Conservation (phyloP, 92 coral and sea anemone species). For the Micromussa lordhowensis region DNA sequence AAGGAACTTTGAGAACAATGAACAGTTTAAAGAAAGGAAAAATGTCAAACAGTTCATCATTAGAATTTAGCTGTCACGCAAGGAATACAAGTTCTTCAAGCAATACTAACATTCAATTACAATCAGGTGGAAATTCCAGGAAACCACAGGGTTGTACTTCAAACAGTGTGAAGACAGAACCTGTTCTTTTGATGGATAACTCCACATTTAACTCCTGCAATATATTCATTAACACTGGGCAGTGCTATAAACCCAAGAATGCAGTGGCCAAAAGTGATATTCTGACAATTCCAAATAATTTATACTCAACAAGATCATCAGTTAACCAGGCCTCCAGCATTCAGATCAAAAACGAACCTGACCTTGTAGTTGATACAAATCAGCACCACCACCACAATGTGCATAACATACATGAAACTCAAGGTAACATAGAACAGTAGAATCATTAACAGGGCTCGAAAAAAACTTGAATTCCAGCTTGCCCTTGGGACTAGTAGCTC, state of each 20-base stretch:
- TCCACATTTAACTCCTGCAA: background rate
- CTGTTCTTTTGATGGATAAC: background rate
- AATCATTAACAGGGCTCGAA: no score
- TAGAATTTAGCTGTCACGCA: background rate
- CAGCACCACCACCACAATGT: background rate
- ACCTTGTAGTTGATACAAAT: background rate
- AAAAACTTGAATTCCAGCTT: no score
- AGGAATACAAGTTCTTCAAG: background rate
- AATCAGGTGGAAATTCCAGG: background rate
- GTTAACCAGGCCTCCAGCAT: background rate
- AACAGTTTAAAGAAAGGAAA: conserved; percentile 8
- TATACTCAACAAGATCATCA: background rate
- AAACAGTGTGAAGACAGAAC: background rate
- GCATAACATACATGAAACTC: background rate
- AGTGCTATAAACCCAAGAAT: background rate
- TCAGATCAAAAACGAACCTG: background rate
- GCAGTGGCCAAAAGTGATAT: background rate
- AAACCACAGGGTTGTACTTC: background rate
- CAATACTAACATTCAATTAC: background rate
- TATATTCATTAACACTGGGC: background rate
- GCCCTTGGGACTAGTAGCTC: no score
- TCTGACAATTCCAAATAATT: background rate
- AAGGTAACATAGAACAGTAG: background rate
- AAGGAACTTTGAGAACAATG: background rate
- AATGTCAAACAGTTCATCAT: background rate